A percentile compares a stretch with the other conserved stretches of the same genome.
These are phyloP conservation scores for Turritopsis dohrnii DNA, from an alignment of 30 jellyfish, hydroid and myxozoan species.

Conservation along the genomic window DNA sequence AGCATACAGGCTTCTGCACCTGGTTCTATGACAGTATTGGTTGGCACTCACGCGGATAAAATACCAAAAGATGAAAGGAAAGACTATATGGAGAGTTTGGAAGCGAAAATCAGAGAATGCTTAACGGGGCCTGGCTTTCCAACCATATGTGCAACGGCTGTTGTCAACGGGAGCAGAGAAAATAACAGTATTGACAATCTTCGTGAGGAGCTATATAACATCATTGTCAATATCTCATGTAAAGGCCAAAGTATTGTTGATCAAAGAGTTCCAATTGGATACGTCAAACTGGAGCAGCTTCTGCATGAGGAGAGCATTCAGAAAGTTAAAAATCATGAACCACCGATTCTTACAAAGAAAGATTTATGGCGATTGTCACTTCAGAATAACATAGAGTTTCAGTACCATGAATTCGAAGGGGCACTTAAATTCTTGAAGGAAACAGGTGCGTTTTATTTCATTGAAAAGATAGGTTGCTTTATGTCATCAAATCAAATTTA, in stretches of 20 bases:
- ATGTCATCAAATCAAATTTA: background rate
- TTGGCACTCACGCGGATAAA: slow-evolving; percentile 89
- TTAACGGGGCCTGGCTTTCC: slow-evolving; percentile 85
- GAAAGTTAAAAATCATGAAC: slow-evolving; percentile 15
- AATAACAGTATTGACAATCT: slow-evolving; percentile 52
- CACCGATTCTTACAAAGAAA: slow-evolving; percentile 56
- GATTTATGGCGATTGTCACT: slow-evolving; percentile 42
- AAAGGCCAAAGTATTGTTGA: slow-evolving; percentile 58
- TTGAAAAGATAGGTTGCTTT: too few species aligned
- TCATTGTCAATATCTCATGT: slow-evolving; percentile 44
- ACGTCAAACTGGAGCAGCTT: slow-evolving; percentile 75
- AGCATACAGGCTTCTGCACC: slow-evolving; percentile 94
- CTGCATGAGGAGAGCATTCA: slow-evolving; percentile 48
- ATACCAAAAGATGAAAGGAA: slow-evolving; percentile 24
- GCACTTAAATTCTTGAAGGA: slow-evolving; percentile 84
- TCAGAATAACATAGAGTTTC: slow-evolving; percentile 43
- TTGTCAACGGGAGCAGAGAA: slow-evolving; percentile 61
- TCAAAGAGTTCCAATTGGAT: slow-evolving; percentile 75
- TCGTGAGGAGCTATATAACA: slow-evolving; percentile 52
- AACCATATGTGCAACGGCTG: slow-evolving; percentile 46
- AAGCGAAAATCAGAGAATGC: slow-evolving; percentile 31
- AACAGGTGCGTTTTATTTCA: slow-evolving; percentile 57
- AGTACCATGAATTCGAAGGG: slow-evolving; percentile 54
- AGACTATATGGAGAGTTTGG: slow-evolving; percentile 21
- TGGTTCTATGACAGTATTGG: slow-evolving; percentile 64